phyloP scores from a whole-genome alignment of 2,113 vertebrate species.

The Laticauda laticaudata region DNA sequence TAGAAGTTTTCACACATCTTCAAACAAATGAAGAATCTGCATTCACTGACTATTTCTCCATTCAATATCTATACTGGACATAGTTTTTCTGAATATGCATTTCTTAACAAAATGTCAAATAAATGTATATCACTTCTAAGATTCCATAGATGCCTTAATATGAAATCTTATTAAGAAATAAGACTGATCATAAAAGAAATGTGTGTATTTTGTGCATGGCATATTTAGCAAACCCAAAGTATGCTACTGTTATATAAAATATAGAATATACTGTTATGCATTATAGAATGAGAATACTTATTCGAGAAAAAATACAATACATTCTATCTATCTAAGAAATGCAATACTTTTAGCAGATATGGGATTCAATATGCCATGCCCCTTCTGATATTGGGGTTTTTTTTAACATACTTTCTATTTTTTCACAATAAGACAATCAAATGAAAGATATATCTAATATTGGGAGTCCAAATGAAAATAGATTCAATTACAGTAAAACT shows the following conservation, averaged over 20 bases:
- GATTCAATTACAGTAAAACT: background rate
- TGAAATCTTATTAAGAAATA: conserved; percentile 4
- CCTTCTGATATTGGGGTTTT: background rate
- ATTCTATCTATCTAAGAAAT: background rate
- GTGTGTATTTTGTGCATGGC: background rate
- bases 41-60: background rate
- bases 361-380: background rate
- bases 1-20: background rate
- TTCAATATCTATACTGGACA: background rate
- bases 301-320: background rate
- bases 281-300: background rate
- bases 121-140: background rate
- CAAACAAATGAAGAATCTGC: conserved; percentile 10
- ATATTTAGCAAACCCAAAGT: background rate
- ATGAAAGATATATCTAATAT: background rate
- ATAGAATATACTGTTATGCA: background rate
- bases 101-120: background rate
- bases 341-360: background rate
- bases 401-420: background rate
- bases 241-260: background rate
- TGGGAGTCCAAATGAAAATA: background rate
- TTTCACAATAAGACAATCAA: background rate
- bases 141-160: conserved; percentile 14
- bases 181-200: background rate
- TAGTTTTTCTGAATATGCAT: background rate